These are phyloP conservation scores for Morinoia aosen DNA, from an alignment of 2,888 invertebrate genomes.

Conservation along the genomic window DNA sequence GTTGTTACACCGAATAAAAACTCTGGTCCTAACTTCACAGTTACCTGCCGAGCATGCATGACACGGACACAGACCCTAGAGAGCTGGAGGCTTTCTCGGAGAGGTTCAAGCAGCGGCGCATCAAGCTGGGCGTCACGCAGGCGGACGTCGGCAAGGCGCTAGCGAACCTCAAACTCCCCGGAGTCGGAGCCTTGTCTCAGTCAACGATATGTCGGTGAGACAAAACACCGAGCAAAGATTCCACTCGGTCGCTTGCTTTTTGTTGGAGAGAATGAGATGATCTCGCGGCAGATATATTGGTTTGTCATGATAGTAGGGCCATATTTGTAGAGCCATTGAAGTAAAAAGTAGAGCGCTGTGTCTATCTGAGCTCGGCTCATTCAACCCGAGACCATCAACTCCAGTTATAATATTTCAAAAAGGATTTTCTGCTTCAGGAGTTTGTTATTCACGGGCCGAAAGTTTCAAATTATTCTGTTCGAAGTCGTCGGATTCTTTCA, in stretches of 20 bases:
- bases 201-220: constrained; percentile 92
- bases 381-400: too few relatives aligned
- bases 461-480: too few relatives aligned
- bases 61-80: constrained; percentile 74
- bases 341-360: too few relatives aligned
- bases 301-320: neutral
- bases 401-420: too few relatives aligned
- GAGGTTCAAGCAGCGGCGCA: constrained; percentile 97
- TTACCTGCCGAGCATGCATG: constrained; percentile 69
- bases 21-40: constrained; percentile 1
- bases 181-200: constrained; percentile 98
- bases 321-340: too few relatives aligned
- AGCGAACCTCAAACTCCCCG: constrained; percentile 97
- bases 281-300: neutral
- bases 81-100: constrained; percentile 99
- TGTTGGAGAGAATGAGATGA: neutral
- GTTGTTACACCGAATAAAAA: neutral
- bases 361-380: too few relatives aligned
- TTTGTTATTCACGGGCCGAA: too few relatives aligned
- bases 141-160: constrained; percentile 99
- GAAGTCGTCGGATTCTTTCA: too few relatives aligned
- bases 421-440: too few relatives aligned
- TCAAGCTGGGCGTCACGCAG: constrained; percentile 98
- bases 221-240: neutral
- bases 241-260: neutral